Evolutionary conservation across 1,140 invertebrate species (phyloP), one percentile per base, ranked within the genome.

Genomic region (Drosophila nebulosa): DNA sequence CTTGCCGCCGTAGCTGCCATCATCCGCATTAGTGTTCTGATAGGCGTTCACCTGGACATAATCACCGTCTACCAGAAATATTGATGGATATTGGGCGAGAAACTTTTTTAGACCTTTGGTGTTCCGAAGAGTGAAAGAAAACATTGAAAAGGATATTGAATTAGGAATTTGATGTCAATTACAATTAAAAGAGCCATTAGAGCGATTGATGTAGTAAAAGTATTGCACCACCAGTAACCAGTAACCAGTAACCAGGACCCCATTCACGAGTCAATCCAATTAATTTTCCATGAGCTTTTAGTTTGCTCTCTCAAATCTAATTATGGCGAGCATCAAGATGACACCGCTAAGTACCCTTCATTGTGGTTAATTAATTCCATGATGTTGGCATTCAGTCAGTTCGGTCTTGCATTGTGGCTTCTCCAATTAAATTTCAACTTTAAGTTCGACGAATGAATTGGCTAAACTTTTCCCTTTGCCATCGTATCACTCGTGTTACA

Each of bases 31-130:
- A 51, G 90, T 71, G 65, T 93, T 88, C 91, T 94, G 94, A 91
- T 95, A 96, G 61, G 95, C 95, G 92, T 97, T 97, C 60, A 98
- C 94, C 88, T 95, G 95, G 56, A 99, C 98, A 92, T 97, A 96
- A 91, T 99, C 98, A 62, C 96, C 97, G 89, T 97, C 95, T 71
- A 99, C 95, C 67, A 94, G 93, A 92, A 99, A 99, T 74, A 99
- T 94, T 61, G 96, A 95, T 78, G 98, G 98, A 93, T 98, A 98
- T 91, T 98, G 96, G 24, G 94, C 93, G 73, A 98, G 93, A 91
- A 97, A 97, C 91, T 99, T 98, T 90, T 97, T 97, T 21, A 99
- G 93, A 50, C 97, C 91, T 92, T 68, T 53, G 10, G 10, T 32
- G 2, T 32, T 32, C 50, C 64, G 73, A 46, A 10, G 51, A 57